A percentile compares a stretch with the other conserved stretches of the same genome.
phyloP scores from a whole-genome alignment of 2,797 vertebrate genomes.

The Parambassis ranga region DNA sequence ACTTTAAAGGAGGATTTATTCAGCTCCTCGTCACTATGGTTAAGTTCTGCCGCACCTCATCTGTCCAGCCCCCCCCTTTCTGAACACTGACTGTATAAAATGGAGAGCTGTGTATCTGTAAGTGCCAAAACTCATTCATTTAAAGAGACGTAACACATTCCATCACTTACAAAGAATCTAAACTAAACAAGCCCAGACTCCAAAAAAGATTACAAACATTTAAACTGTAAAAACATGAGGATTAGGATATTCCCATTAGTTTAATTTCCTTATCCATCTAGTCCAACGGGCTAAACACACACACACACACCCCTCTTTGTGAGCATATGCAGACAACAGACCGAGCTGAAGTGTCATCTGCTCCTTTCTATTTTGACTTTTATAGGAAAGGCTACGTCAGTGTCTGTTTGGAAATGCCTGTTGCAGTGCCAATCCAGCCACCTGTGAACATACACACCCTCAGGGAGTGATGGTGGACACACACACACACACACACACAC shows the following conservation, averaged over 20 bases:
- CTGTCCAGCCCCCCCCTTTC: too few relatives aligned
- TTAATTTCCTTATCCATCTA: neutral
- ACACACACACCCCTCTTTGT: conserved; percentile 16
- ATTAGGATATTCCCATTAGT: neutral
- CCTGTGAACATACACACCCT: conserved; percentile 64
- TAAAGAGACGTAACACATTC: neutral
- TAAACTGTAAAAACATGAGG: neutral
- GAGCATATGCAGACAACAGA: conserved; percentile 57
- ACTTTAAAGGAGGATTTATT: too few relatives aligned
- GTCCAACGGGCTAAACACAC: neutral
- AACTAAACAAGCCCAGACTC: neutral
- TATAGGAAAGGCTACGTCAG: conserved; percentile 60
- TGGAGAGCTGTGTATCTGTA: too few relatives aligned
- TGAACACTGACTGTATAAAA: too few relatives aligned
- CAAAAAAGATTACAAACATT: neutral
- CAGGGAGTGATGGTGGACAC: conserved; percentile 23
- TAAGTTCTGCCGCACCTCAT: too few relatives aligned
- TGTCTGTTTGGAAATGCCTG: conserved; percentile 64
- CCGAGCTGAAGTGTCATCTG: conserved; percentile 29
- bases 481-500: conserved; percentile 31
- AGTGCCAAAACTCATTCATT: too few relatives aligned
- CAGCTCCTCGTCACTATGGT: too few relatives aligned
- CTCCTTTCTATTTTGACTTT: conserved; percentile 63
- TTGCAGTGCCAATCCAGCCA: conserved; percentile 47
- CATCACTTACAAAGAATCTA: neutral